These are phyloP conservation scores for Aphelinus certus DNA, from an alignment of 1,140 invertebrate species.

Conservation along the genomic window DNA sequence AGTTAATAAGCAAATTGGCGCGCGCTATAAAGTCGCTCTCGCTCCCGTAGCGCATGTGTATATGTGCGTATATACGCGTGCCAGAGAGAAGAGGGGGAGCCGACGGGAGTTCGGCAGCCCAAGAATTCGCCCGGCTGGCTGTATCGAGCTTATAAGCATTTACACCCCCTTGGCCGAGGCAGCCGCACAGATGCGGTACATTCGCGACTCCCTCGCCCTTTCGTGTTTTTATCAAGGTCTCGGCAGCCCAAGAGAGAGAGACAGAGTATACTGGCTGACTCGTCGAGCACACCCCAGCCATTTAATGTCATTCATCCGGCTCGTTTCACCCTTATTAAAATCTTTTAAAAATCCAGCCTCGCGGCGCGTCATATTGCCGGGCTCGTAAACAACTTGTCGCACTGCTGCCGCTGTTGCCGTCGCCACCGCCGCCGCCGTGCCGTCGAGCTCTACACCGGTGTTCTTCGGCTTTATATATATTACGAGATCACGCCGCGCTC, in stretches of 20 bases:
- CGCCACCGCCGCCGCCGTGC: too few relatives aligned
- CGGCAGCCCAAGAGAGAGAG: background rate
- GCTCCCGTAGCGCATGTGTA: too few relatives aligned
- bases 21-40: conserved; percentile 55
- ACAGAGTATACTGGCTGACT: background rate
- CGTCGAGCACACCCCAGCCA: conserved; percentile 48
- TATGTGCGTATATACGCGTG: too few relatives aligned
- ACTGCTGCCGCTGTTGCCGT: background rate
- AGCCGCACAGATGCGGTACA: conserved; percentile 54
- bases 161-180: conserved; percentile 54
- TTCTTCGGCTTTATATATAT: too few relatives aligned
- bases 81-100: conserved; percentile 2
- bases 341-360: conserved; percentile 54
- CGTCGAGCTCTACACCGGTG: too few relatives aligned
- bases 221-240: conserved; percentile 35
- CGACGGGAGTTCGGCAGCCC: background rate
- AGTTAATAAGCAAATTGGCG: conserved; percentile 64
- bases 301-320: conserved; percentile 64
- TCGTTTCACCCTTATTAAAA: conserved; percentile 60
- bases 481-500: too few relatives aligned
- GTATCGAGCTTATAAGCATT: conserved; percentile 43
- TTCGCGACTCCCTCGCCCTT: conserved; percentile 50
- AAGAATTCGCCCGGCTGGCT: conserved; percentile 20
- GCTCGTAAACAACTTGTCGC: conserved; percentile 43
- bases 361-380: conserved; percentile 47